Conservation (phyloP, 2,797 vertebrate species). For the Arnoldichthys spilopterus region DNA sequence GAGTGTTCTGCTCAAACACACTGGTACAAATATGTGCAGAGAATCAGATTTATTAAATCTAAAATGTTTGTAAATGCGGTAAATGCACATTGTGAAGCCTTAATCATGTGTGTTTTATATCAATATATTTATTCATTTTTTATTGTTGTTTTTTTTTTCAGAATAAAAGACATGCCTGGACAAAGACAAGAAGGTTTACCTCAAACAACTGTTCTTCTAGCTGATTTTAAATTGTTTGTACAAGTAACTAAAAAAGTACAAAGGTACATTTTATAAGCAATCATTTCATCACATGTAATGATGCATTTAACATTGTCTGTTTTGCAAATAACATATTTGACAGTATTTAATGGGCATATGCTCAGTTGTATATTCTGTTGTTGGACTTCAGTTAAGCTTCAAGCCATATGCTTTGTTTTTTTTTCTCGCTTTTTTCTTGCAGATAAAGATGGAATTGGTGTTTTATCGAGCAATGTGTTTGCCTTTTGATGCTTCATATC, state of each 20-base stretch:
- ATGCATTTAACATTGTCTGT: conserved; percentile 12
- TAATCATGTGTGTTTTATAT: background rate
- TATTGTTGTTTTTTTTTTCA: conserved; percentile 57
- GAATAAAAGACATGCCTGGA: conserved; percentile 65
- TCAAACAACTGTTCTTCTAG: conserved; percentile 21
- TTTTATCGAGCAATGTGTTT: background rate
- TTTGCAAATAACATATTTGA: conserved; percentile 22
- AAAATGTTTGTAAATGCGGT: background rate
- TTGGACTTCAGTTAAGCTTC: background rate
- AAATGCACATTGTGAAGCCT: background rate
- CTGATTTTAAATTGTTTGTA: conserved; percentile 35
- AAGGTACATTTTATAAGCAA: conserved; percentile 46
- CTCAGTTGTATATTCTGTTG: background rate
- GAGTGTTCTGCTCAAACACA: too few relatives aligned
- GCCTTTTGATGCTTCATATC: background rate
- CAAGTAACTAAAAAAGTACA: conserved; percentile 16
- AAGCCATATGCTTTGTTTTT: background rate
- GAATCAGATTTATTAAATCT: background rate
- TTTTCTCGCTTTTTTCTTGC: background rate
- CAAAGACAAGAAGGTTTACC: conserved; percentile 40
- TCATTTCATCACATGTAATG: conserved; percentile 19
- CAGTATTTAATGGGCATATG: background rate
- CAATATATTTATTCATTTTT: background rate
- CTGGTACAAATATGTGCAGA: background rate
- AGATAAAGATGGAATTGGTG: background rate